phyloP scores from a whole-genome alignment of 2,113 vertebrate species.

The Bothrops jararaca region DNA sequence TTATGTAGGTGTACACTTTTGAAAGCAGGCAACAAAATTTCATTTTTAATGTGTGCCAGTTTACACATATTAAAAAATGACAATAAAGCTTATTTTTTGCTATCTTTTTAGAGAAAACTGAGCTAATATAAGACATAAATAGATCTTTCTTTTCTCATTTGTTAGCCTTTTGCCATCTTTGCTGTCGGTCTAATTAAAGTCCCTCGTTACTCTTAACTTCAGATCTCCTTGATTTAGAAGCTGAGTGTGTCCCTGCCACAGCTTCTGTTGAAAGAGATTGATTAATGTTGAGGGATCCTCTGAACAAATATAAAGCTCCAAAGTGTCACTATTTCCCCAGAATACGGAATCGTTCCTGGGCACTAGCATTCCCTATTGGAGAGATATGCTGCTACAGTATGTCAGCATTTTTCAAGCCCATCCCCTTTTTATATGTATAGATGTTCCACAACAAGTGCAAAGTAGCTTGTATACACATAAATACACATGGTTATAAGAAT shows the following conservation, averaged over 20 bases:
- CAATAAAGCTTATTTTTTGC: background rate
- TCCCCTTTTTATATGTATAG: background rate
- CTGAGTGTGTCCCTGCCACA: background rate
- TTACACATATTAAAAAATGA: no score
- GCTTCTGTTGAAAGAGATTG: background rate
- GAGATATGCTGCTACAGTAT: background rate
- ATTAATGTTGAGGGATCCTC: background rate
- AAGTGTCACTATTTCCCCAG: background rate
- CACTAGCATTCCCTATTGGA: background rate
- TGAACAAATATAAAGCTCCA: background rate
- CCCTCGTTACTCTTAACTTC: background rate
- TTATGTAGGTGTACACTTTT: no score
- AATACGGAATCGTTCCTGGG: background rate
- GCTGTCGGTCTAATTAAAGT: background rate
- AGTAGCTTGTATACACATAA: background rate
- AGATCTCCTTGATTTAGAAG: background rate
- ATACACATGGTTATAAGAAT: background rate
- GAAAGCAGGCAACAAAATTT: no score
- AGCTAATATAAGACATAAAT: background rate
- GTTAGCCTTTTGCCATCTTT: background rate
- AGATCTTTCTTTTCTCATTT: background rate
- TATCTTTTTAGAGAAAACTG: background rate
- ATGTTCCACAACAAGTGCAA: background rate
- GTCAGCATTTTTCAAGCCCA: background rate
- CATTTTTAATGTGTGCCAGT: no score